A percentile compares a stretch with the other conserved stretches of the same genome.
Evolutionary conservation across 2,888 invertebrate species (phyloP).

Genomic region (Ectemnius lituratus): DNA sequence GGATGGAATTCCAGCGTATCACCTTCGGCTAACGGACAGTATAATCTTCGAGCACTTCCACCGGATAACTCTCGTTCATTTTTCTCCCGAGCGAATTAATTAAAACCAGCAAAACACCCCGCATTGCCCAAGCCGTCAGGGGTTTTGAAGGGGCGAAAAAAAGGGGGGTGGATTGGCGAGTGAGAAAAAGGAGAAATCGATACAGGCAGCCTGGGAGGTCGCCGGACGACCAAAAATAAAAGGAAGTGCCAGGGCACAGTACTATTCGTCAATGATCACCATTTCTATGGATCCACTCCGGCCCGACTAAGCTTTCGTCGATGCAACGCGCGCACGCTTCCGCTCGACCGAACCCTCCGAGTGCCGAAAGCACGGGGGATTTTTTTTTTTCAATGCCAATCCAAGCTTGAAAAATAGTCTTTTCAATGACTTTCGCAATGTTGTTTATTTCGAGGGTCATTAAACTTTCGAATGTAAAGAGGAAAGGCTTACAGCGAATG

Average conservation of each 20-base stretch:
- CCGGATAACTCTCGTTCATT: constrained; percentile 18
- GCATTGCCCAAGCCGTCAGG: no score
- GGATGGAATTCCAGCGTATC: no score
- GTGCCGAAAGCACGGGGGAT: no score
- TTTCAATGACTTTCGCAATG: no score
- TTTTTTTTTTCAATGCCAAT: no score
- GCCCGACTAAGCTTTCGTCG: constrained; percentile 29
- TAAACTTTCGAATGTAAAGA: no score
- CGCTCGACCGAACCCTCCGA: not conserved
- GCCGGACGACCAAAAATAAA: constrained; percentile 31
- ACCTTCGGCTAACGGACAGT: no score
- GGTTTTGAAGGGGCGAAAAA: no score
- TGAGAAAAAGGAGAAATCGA: constrained; percentile 31
- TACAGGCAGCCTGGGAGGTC: constrained; percentile 15
- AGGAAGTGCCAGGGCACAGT: constrained; percentile 14
- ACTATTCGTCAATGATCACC: constrained; percentile 36
- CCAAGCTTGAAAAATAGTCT: no score
- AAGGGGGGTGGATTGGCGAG: constrained; percentile 35
- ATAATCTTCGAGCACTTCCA: no score
- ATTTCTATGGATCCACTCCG: constrained; percentile 26
- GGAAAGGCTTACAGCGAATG: no score
- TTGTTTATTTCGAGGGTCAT: no score
- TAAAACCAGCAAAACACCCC: constrained; percentile 55
- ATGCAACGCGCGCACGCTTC: constrained; percentile 3
- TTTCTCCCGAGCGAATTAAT: constrained; percentile 57